phyloP scores from a whole-genome alignment of 2,797 vertebrate genomes.

The Limnodromus scolopaceus region DNA sequence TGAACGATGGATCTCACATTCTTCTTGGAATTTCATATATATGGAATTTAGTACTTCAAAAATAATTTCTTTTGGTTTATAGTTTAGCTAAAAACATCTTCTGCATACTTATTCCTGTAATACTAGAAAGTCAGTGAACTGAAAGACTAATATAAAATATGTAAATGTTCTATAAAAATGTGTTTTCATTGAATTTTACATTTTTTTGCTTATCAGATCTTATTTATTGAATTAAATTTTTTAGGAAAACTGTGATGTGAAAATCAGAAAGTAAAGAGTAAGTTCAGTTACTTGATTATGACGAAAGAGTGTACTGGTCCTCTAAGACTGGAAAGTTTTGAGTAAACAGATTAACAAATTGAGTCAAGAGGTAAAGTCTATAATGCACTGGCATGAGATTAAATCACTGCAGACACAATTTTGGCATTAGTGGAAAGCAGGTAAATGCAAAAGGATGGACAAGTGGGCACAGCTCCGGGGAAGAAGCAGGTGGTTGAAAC shows the following conservation, averaged over 20 bases:
- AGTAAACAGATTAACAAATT: neutral
- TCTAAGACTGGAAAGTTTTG: neutral
- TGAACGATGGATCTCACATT: slow-evolving; percentile 34
- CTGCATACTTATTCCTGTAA: slow-evolving; percentile 55
- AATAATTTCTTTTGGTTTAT: slow-evolving; percentile 68
- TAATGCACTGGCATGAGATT: neutral
- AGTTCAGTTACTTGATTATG: neutral
- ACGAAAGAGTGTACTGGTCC: neutral
- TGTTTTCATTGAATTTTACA: neutral
- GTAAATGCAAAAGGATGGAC: neutral
- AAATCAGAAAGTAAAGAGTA: slow-evolving; percentile 49
- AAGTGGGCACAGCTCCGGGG: neutral
- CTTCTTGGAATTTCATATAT: slow-evolving; percentile 59
- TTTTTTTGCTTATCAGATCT: slow-evolving; percentile 22
- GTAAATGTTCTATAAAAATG: slow-evolving; percentile 19
- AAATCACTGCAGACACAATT: neutral
- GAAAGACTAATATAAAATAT: slow-evolving; percentile 71
- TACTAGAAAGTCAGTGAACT: slow-evolving; percentile 59
- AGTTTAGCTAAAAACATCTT: slow-evolving; percentile 64
- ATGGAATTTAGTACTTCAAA: slow-evolving; percentile 39
- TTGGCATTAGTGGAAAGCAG: neutral
- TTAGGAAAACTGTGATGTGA: slow-evolving; percentile 12
- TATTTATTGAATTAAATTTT: slow-evolving; percentile 46
- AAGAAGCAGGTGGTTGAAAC: neutral
- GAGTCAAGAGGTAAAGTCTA: neutral